Percentiles rank a stretch among this genome's conserved stretches.
phyloP scores from a whole-genome alignment of 2,888 invertebrate genomes.

The Trichacis sp. region DNA sequence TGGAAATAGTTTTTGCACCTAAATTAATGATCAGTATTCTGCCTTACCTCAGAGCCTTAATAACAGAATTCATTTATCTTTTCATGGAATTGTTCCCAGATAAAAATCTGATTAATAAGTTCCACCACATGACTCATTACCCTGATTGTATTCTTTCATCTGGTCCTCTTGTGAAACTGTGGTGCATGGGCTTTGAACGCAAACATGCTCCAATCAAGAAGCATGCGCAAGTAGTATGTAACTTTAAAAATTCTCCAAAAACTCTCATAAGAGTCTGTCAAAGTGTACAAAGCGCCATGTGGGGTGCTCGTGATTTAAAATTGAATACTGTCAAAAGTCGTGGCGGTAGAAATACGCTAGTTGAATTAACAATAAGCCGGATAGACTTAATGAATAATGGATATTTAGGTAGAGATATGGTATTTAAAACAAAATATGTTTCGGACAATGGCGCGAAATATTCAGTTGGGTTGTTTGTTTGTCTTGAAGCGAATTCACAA shows the following conservation, averaged over 20 bases:
- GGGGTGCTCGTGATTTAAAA: slow-evolving; percentile 32
- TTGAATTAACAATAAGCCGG: slow-evolving; percentile 8
- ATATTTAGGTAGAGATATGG: not conserved
- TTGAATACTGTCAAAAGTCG: slow-evolving; percentile 14
- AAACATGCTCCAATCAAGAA: slow-evolving; percentile 36
- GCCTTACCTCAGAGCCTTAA: slow-evolving; percentile 19
- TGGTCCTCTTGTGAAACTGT: slow-evolving; percentile 34
- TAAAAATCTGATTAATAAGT: slow-evolving; percentile 42
- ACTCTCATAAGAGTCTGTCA: slow-evolving; percentile 32
- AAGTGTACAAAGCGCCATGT: slow-evolving; percentile 34
- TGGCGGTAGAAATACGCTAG: not conserved
- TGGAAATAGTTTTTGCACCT: slow-evolving; percentile 44
- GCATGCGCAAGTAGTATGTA: slow-evolving; percentile 34
- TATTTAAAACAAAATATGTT: not conserved
- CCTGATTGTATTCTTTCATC: slow-evolving; percentile 35
- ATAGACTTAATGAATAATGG: slow-evolving; percentile 15
- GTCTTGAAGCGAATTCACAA: slow-evolving; percentile 9
- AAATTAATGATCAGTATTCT: slow-evolving; percentile 21
- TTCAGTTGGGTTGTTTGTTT: slow-evolving; percentile 17
- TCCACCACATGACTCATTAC: slow-evolving; percentile 41
- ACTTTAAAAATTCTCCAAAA: slow-evolving; percentile 43
- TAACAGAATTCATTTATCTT: slow-evolving; percentile 23
- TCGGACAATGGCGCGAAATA: slow-evolving; percentile 15
- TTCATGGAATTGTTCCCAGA: slow-evolving; percentile 36
- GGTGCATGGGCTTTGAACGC: slow-evolving; percentile 44